These are phyloP conservation scores for Atethmia centrago DNA, from an alignment of 2,888 invertebrate genomes.

Conservation along the genomic window DNA sequence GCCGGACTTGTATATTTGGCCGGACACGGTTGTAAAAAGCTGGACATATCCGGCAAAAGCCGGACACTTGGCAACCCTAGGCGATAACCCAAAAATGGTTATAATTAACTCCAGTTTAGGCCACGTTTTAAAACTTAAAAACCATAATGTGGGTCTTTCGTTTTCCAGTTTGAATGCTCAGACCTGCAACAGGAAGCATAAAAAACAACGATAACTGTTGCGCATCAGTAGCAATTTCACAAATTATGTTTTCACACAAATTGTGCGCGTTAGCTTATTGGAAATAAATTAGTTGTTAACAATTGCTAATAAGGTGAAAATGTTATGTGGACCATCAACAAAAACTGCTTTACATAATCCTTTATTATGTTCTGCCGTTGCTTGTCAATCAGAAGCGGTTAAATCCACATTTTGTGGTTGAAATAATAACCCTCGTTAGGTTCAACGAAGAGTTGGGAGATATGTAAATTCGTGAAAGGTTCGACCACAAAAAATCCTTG, in stretches of 20 bases:
- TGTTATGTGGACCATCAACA: slow-evolving; percentile 73
- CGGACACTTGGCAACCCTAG: too few species aligned
- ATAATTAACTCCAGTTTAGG: slow-evolving; percentile 25
- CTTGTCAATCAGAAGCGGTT: slow-evolving; percentile 87
- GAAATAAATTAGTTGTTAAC: slow-evolving; percentile 79
- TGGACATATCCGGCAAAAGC: too few species aligned
- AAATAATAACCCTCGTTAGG: slow-evolving; percentile 88
- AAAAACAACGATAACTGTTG: slow-evolving; percentile 61
- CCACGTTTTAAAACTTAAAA: slow-evolving; percentile 39
- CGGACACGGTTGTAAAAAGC: too few species aligned
- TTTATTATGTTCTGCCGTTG: slow-evolving; percentile 77
- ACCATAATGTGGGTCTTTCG: slow-evolving; percentile 23
- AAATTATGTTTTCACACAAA: slow-evolving; percentile 70
- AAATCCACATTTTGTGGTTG: slow-evolving; percentile 86
- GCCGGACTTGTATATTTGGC: too few species aligned
- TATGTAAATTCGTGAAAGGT: slow-evolving; percentile 88
- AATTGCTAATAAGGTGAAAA: slow-evolving; percentile 85
- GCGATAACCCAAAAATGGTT: not conserved
- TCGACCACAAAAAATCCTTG: slow-evolving; percentile 84
- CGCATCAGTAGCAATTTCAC: slow-evolving; percentile 68
- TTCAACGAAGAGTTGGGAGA: slow-evolving; percentile 83
- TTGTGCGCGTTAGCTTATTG: slow-evolving; percentile 73
- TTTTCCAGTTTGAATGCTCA: slow-evolving; percentile 43
- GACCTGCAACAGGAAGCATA: slow-evolving; percentile 27
- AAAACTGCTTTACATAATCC: slow-evolving; percentile 76